A percentile compares a stretch with the other conserved stretches of the same genome.
Conservation (phyloP, 1,140 invertebrate species). For the Drosophila nasuta region DNA sequence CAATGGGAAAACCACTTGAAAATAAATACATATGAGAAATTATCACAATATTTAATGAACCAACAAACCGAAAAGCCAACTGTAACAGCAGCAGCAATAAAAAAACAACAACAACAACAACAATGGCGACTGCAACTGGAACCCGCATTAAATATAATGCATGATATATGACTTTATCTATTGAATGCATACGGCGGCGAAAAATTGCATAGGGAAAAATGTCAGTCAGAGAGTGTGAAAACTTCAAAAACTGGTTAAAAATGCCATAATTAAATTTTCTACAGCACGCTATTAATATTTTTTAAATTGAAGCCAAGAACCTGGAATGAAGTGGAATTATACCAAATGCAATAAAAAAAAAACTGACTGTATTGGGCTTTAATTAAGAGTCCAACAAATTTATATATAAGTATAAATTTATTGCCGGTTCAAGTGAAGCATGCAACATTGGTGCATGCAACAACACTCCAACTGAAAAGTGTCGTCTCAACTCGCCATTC, state of each 20-base stretch:
- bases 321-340: conserved; percentile 2
- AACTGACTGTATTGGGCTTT: conserved; percentile 5
- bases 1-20: conserved; percentile 73
- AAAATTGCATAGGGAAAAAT: conserved; percentile 10
- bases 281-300: conserved; percentile 36
- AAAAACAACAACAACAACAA: background rate
- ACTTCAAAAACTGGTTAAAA: conserved; percentile 11
- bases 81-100: conserved; percentile 19
- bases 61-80: conserved; percentile 79
- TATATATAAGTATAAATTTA: conserved; percentile 23
- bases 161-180: conserved; percentile 82
- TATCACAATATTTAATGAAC: conserved; percentile 83
- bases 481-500: conserved; percentile 3
- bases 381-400: conserved; percentile 26
- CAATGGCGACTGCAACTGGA: conserved; percentile 1
- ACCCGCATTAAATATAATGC: conserved; percentile 61
- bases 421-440: background rate
- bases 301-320: conserved; percentile 1
- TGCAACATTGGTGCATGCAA: conserved; percentile 2
- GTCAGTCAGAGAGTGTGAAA: conserved; percentile 16
- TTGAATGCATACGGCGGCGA: conserved; percentile 51
- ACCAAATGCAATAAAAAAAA: background rate
- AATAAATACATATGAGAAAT: conserved; percentile 83
- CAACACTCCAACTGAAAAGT: conserved; percentile 25
- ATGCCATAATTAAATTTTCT: conserved; percentile 42